Evolutionary conservation across 1,140 invertebrate genomes (phyloP), one percentile per base, ranked within the genome.

Genomic region (Bombus haemorrhoidalis): DNA sequence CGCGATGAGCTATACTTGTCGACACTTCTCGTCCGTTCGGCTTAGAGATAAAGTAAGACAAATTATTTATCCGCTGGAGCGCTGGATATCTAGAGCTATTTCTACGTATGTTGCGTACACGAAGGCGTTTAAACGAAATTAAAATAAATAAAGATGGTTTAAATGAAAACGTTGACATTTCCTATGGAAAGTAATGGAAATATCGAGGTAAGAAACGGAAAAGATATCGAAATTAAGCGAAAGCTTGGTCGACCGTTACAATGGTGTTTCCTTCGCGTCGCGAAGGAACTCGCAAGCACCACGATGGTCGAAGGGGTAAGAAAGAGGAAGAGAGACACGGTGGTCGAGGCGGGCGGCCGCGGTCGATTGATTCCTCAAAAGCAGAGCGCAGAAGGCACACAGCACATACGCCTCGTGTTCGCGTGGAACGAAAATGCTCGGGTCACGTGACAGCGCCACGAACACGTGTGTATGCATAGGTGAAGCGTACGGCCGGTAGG

Each of bases 341-440:
- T 18, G 66, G 43, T 57, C 25, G 59, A 5, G 53, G 37, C 32
- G 15, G 28, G 28, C 8, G 41, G 3, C 57, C 28, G 83, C 25
- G 79, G 71, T 62, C 81, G 87, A 89, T 89, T 89, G 88, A 89
- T 89, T 89, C 82, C 88, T 86, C 78, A 85, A 74, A 81, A 81
- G 62, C 73, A 34, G 62, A 62, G 69, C 41, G 37, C 59, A 47
- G 76, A 84, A 73, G 79, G 57, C 72, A 32, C 62, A 64, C 3
- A n/a, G 4, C n/a, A 47, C 59, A 47, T 68, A 84, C 81, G 47
- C 71, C 77, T 79, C 53, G 88, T 81, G 74, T 83, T 87, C 68
- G 89, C 81, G 89, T 89, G 88, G 66, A 89, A 75, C 81, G 90
- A 88, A 91, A 90, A 90, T 85, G 84, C 78, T 83, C 66, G 81